Percentiles rank a stretch among this genome's conserved stretches.
Evolutionary conservation across 2,113 vertebrate genomes (phyloP).

Genomic region (Nyctereutes procyonoides): DNA sequence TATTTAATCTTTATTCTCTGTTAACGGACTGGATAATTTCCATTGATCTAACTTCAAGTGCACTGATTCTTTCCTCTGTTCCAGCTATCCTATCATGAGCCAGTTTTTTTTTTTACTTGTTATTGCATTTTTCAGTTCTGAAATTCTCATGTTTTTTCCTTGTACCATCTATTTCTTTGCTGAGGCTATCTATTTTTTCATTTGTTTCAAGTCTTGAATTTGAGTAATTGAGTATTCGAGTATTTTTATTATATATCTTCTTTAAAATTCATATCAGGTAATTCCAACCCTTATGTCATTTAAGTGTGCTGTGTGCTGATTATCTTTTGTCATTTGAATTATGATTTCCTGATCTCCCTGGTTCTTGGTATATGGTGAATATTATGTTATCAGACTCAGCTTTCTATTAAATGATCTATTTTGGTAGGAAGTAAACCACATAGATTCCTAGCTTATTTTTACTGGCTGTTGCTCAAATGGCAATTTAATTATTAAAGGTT

Average conservation of each 20-base stretch:
- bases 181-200: not conserved
- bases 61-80: not conserved
- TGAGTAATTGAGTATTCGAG: not conserved
- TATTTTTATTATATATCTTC: not conserved
- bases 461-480: slow-evolving; percentile 32
- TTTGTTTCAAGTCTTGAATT: slow-evolving; percentile 13
- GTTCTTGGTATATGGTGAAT: slow-evolving; percentile 19
- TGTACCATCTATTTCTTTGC: not conserved
- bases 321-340: slow-evolving; percentile 51
- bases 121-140: slow-evolving; percentile 20
- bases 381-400: not conserved
- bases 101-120: not conserved
- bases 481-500: slow-evolving; percentile 35
- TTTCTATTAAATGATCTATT: slow-evolving; percentile 38
- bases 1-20: not conserved
- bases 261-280: slow-evolving; percentile 59
- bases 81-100: not conserved
- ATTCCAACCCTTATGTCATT: slow-evolving; percentile 37
- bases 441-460: slow-evolving; percentile 3
- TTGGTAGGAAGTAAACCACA: slow-evolving; percentile 25
- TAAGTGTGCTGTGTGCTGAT: not conserved
- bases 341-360: slow-evolving; percentile 34
- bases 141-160: not conserved
- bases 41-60: not conserved
- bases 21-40: not conserved